These are phyloP conservation scores for Sturmia bella DNA, from an alignment of 2,888 invertebrate genomes.

Conservation along the genomic window DNA sequence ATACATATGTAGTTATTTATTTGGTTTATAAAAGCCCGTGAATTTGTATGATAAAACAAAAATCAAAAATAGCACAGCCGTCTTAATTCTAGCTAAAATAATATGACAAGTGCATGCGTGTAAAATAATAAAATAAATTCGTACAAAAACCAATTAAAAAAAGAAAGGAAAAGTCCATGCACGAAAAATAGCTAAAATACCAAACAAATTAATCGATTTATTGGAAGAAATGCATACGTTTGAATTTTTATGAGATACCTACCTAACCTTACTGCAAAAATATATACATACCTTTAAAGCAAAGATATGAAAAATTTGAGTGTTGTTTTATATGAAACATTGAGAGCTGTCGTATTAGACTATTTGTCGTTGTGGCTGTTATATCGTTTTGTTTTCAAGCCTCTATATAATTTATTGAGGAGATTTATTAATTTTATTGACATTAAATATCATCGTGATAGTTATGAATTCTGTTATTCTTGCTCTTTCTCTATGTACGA, in stretches of 20 bases:
- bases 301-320: slow-evolving; percentile 53
- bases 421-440: slow-evolving; percentile 42
- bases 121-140: slow-evolving; percentile 8
- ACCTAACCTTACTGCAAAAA: neutral
- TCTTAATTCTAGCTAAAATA: slow-evolving; percentile 13
- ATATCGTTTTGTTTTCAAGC: slow-evolving; percentile 61
- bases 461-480: slow-evolving; percentile 65
- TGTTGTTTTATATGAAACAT: slow-evolving; percentile 56
- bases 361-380: slow-evolving; percentile 69
- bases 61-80: slow-evolving; percentile 16
- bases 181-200: neutral
- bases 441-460: slow-evolving; percentile 36
- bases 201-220: slow-evolving; percentile 15
- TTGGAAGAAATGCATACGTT: neutral
- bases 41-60: slow-evolving; percentile 26
- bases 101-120: slow-evolving; percentile 27
- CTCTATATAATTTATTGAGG: slow-evolving; percentile 50
- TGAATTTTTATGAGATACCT: slow-evolving; percentile 6
- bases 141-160: slow-evolving; percentile 3
- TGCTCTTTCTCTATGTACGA: slow-evolving; percentile 63
- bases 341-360: slow-evolving; percentile 63
- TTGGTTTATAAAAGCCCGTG: slow-evolving; percentile 8
- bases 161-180: slow-evolving; percentile 11
- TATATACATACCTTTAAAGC: too few relatives aligned
- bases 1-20: neutral